Conservation (phyloP, 2,797 vertebrate genomes). For the Hoplostethus mediterraneus region DNA sequence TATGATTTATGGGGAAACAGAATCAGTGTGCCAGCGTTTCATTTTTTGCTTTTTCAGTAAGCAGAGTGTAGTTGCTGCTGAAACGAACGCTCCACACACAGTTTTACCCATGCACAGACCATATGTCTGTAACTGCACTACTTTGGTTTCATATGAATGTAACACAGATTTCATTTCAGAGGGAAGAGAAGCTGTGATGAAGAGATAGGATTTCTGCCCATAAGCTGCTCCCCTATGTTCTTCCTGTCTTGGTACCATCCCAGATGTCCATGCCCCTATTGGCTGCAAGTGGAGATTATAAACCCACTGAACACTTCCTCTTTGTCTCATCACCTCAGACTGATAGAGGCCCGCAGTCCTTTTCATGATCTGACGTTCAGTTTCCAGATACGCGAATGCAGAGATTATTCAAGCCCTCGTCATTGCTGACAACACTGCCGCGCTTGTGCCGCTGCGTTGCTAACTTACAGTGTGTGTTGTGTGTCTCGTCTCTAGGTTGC, state of each 20-base stretch:
- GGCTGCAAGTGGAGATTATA: constrained; percentile 53
- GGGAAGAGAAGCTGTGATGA: constrained; percentile 28
- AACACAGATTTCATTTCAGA: constrained; percentile 14
- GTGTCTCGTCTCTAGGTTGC: constrained; percentile 87
- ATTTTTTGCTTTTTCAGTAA: constrained; percentile 26
- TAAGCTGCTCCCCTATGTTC: constrained; percentile 42
- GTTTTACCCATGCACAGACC: background rate
- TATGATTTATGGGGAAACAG: constrained; percentile 45
- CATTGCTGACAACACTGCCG: background rate
- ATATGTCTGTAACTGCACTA: constrained; percentile 10
- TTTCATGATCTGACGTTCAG: constrained; percentile 47
- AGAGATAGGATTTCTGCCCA: constrained; percentile 36
- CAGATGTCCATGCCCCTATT: constrained; percentile 42
- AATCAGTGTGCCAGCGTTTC: constrained; percentile 14
- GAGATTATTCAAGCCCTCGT: constrained; percentile 26
- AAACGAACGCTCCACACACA: constrained; percentile 2
- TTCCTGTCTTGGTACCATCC: constrained; percentile 33
- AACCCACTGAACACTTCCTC: constrained; percentile 63
- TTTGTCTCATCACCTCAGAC: constrained; percentile 69
- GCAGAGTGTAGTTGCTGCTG: constrained; percentile 3
- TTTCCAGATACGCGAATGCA: constrained; percentile 47
- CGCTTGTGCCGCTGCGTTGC: too few species aligned
- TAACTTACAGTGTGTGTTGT: constrained; percentile 21
- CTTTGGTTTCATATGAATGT: constrained; percentile 25
- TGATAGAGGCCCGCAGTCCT: constrained; percentile 66